Evolutionary conservation across 2,797 vertebrate species (phyloP), one percentile per base, ranked within the genome.

Genomic region (Sebastes diploproa): DNA sequence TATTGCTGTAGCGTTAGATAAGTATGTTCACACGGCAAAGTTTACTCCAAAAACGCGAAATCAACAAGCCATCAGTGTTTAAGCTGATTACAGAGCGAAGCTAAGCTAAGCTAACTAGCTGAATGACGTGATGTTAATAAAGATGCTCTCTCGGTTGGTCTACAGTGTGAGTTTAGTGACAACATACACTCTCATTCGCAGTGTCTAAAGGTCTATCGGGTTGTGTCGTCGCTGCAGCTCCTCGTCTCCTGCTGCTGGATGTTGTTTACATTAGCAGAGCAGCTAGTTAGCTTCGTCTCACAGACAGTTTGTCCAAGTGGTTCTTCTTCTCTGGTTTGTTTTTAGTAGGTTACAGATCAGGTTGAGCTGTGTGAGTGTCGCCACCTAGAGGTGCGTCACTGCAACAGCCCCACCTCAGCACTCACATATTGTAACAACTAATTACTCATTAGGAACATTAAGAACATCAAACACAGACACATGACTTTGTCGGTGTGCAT

Each of bases 221-320:
- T 70, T 69, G 70, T 84, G 20, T 89, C 71, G 56, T 82, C 62
- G 62, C 23, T 77, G 78, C 89, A 29, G 81, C 74, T 87, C 61
- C 82, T 25, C 16, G 81, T 29, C 29, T 70, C 20, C 22, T 34
- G 64, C 36, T 34, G 64, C 54, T 66, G 38, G 38, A 65, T 87
- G 85, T 94, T 92, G 85, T 94, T 92, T 91, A 92, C 89, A 87
- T 79, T 84, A 86, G 86, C 75, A 60, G n/a, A 27, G 16, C 59
- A 59, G 61, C 74, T 92, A 93, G 67, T 84, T 78, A 93, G 69
- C 86, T 78, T 78, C 60, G 68, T 32, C 66, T 38, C 62, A 20
- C 65, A n/a, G 78, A 85, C 90, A 93, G 92, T 91, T 92, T 88
- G 84, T 89, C 64, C 12, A 38, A 55, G 7, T 62, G 13, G 12